Conservation (phyloP, 37 sponge, comb jelly and placozoan genomes). For the Theonella swinhoei region DNA sequence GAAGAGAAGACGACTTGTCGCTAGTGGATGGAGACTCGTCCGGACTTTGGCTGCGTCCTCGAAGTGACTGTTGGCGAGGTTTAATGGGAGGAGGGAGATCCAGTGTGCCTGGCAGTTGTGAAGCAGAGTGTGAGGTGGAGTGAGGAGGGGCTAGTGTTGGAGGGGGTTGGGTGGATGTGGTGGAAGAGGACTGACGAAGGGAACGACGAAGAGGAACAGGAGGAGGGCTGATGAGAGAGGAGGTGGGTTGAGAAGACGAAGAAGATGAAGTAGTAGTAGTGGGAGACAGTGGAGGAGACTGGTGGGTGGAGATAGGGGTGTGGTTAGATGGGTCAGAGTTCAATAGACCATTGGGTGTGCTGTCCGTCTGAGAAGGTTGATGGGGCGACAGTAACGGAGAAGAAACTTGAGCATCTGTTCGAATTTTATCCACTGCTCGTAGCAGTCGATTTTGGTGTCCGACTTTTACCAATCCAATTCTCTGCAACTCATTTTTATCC, state of each 20-base stretch:
- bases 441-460: slow-evolving; percentile 66
- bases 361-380: background rate
- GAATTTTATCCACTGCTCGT: slow-evolving; percentile 42
- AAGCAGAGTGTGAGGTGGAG: background rate
- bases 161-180: background rate
- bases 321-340: slow-evolving; percentile 1
- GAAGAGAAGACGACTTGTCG: background rate
- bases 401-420: background rate
- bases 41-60: background rate
- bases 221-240: slow-evolving; percentile 2
- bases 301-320: background rate
- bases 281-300: background rate
- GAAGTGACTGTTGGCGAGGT: slow-evolving; percentile 27
- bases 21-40: background rate
- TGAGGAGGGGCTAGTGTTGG: background rate
- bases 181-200: no score
- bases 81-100: slow-evolving; percentile 25
- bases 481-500: slow-evolving; percentile 32
- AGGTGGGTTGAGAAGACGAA: background rate
- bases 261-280: background rate
- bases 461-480: slow-evolving; percentile 63
- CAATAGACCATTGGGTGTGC: background rate
- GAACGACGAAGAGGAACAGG: slow-evolving; percentile 33
- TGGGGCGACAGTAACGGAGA: background rate
- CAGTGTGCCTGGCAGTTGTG: background rate